Evolutionary conservation across 2,113 vertebrate genomes (phyloP).

Genomic region (Tragelaphus scriptus): DNA sequence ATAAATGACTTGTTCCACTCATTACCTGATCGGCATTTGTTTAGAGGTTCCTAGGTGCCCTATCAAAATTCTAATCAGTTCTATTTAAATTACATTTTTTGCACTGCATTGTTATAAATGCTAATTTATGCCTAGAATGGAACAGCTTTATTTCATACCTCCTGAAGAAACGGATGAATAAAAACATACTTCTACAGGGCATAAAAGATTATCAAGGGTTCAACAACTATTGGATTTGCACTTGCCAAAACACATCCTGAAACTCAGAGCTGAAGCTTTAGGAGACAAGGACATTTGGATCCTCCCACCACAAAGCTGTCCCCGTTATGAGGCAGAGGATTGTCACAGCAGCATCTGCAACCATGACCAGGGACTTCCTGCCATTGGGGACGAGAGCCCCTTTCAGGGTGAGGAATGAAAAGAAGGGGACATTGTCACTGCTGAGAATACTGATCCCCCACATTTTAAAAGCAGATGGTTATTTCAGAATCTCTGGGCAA

Average conservation of each 20-base stretch:
- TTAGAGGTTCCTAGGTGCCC: constrained; percentile 68
- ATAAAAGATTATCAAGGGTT: constrained; percentile 69
- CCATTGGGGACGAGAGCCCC: not conserved
- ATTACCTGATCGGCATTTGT: constrained; percentile 70
- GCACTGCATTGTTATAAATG: constrained; percentile 70
- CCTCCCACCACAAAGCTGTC: constrained; percentile 10
- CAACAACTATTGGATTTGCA: constrained; percentile 66
- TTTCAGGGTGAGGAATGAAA: not conserved
- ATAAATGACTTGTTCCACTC: constrained; percentile 73
- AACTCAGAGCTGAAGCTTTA: constrained; percentile 39
- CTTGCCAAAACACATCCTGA: constrained; percentile 62
- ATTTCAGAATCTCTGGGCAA: constrained; percentile 14
- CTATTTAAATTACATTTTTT: constrained; percentile 70
- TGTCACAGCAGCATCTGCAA: not conserved
- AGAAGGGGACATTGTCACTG: not conserved
- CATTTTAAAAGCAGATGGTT: not conserved
- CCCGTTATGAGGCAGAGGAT: not conserved
- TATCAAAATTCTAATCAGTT: constrained; percentile 71
- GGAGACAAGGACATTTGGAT: constrained; percentile 56
- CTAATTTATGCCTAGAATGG: constrained; percentile 75
- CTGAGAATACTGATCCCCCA: not conserved
- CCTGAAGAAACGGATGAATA: constrained; percentile 71
- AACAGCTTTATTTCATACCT: constrained; percentile 76
- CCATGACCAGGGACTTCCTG: not conserved
- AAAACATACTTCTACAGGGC: constrained; percentile 70